phyloP scores from a whole-genome alignment of 64 coral and sea anemone species.

The Catalaphyllia jardinei region DNA sequence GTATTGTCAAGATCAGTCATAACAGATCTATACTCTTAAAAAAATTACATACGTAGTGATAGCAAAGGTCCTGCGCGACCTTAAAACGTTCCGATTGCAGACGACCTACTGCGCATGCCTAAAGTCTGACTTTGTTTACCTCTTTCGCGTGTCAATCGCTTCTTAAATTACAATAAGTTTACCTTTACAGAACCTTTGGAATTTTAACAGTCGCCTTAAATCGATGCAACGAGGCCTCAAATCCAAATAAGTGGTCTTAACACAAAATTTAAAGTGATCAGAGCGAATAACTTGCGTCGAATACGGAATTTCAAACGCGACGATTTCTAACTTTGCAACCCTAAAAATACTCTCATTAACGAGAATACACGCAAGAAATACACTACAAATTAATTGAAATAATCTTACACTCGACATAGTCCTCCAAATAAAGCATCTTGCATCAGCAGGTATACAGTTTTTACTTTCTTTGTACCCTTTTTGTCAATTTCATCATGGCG shows the following conservation, averaged over 20 bases:
- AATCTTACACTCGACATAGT: constrained; percentile 86
- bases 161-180: no score
- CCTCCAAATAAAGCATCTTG: constrained; percentile 92
- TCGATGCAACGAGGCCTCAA: no score
- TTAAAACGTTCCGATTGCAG: background rate
- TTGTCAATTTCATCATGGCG: constrained; percentile 41
- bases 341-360: background rate
- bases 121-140: background rate
- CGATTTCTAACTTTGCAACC: background rate
- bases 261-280: no score
- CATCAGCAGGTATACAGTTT: background rate
- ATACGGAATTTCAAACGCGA: background rate
- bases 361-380: background rate
- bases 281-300: no score
- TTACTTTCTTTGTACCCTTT: background rate
- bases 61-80: no score
- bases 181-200: no score
- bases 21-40: no score
- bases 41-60: no score
- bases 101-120: constrained; percentile 26
- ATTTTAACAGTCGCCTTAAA: no score
- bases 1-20: no score
- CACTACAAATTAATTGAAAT: background rate
- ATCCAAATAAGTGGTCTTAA: no score
- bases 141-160: background rate